Evolutionary conservation across 2,888 invertebrate genomes (phyloP), one percentile per base, ranked within the genome.

Genomic region (Terebella lapidaria): DNA sequence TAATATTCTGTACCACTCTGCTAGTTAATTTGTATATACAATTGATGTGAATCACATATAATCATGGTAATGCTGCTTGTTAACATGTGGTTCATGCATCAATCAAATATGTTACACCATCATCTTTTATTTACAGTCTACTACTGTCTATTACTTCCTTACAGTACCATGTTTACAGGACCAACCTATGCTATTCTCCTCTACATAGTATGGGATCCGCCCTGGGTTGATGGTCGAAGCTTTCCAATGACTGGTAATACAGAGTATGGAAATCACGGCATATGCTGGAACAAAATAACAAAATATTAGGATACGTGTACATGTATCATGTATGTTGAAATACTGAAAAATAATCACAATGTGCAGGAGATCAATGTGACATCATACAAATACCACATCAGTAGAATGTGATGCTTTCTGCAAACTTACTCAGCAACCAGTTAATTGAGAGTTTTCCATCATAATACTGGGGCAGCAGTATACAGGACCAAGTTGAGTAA

Each of bases 401-500:
- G 42, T 35, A n/a, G n/a, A 15, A 35, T 35, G n/a, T 35, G 10
- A 35, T 35, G 42, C 15, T 18, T 35, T 3, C 20, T 15, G n/a
- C 18, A 18, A 42, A 69, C 73, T 73, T 68, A 76, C 74, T 67
- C 47, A 68, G 59, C 4, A 73, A 54, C 53, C 67, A 55, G 35
- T 61, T 30, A n/a, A 51, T 58, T 20, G 71, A 62, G 2, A 74
- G 58, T 20, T 62, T 54, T 0, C 72, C 72, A 63, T 75, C 75
- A 20, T 64, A 51, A 55, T 72, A 71, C 27, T 71, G 72, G n/a
- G 77, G 77, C 28, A 70, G 46, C 20, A 77, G 58, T 15, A 77
- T 64, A 18, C 74, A 65, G 63, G 62, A 72, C 30, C 72, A 65
- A 2, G 72, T 67, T 1, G 65, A 64, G 57, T 71, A 71, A 1